These are phyloP conservation scores for Anticlea derivata DNA, from an alignment of 2,888 invertebrate species.

Conservation along the genomic window DNA sequence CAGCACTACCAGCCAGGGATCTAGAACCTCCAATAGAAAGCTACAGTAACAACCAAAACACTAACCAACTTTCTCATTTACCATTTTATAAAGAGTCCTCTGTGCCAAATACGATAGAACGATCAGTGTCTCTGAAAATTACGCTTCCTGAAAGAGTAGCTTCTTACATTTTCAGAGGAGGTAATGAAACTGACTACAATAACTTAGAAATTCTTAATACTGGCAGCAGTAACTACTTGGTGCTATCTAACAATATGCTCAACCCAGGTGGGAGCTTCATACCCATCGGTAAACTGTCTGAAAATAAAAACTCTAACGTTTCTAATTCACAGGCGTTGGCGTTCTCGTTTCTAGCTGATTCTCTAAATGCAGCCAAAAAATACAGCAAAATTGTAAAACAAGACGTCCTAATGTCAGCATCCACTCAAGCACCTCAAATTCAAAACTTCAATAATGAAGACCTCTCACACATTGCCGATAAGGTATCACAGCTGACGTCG, in stretches of 20 bases:
- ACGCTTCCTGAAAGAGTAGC: slow-evolving; percentile 75
- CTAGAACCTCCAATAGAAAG: slow-evolving; percentile 64
- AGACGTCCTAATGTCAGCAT: slow-evolving; percentile 47
- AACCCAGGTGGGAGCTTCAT: slow-evolving; percentile 54
- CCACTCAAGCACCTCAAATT: slow-evolving; percentile 48
- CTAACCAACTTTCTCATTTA: slow-evolving; percentile 59
- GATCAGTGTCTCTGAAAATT: slow-evolving; percentile 76
- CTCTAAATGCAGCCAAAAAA: slow-evolving; percentile 72
- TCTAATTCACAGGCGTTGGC: slow-evolving; percentile 80
- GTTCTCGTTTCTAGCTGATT: slow-evolving; percentile 73
- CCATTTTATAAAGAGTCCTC: slow-evolving; percentile 66
- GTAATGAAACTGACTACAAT: slow-evolving; percentile 59
- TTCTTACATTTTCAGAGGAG: slow-evolving; percentile 64
- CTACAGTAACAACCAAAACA: slow-evolving; percentile 42
- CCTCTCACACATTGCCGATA: slow-evolving; percentile 58
- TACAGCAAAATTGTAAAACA: slow-evolving; percentile 67
- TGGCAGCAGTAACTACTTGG: slow-evolving; percentile 74
- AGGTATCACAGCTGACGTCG: slow-evolving; percentile 69
- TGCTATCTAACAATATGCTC: slow-evolving; percentile 61
- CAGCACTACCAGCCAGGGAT: slow-evolving; percentile 54
- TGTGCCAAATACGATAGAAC: slow-evolving; percentile 68
- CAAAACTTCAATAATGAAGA: slow-evolving; percentile 62
- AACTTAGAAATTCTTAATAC: slow-evolving; percentile 74
- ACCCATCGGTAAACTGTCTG: slow-evolving; percentile 66
- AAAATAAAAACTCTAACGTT: slow-evolving; percentile 65